Conservation (phyloP, 2,113 vertebrate species). For the Labeo rohita region DNA sequence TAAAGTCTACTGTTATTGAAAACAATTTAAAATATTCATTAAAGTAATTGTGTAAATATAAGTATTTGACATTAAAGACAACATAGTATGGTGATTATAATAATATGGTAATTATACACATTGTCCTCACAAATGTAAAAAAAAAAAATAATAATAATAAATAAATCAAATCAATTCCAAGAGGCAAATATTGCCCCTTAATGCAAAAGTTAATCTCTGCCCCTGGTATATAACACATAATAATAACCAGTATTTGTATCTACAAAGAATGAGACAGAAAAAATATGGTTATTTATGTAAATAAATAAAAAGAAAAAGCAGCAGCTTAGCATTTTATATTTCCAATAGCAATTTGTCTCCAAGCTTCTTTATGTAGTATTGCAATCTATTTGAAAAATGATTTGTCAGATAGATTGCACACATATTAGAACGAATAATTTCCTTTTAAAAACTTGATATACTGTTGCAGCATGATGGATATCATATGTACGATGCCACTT, state of each 20-base stretch:
- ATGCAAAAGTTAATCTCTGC: too few relatives aligned
- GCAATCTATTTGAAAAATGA: background rate
- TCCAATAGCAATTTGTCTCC: slow-evolving; percentile 6
- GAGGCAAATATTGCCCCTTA: too few relatives aligned
- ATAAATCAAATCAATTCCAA: too few relatives aligned
- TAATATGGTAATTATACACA: too few relatives aligned
- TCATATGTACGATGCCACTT: background rate
- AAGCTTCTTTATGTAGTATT: background rate
- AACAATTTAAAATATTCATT: too few relatives aligned
- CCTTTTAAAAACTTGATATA: background rate
- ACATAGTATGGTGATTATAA: too few relatives aligned
- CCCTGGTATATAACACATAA: background rate
- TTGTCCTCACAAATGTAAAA: too few relatives aligned
- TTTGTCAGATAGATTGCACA: background rate
- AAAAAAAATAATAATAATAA: too few relatives aligned
- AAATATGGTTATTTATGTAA: background rate
- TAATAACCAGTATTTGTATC: background rate
- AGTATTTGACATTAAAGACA: too few relatives aligned
- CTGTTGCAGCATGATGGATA: background rate
- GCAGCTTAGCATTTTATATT: background rate
- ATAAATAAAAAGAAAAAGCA: background rate
- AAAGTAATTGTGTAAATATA: too few relatives aligned
- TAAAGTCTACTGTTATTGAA: too few relatives aligned
- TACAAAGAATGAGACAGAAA: background rate
- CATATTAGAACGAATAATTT: background rate